Conservation (phyloP, 2,113 vertebrate genomes). For the Motacilla alba region DNA sequence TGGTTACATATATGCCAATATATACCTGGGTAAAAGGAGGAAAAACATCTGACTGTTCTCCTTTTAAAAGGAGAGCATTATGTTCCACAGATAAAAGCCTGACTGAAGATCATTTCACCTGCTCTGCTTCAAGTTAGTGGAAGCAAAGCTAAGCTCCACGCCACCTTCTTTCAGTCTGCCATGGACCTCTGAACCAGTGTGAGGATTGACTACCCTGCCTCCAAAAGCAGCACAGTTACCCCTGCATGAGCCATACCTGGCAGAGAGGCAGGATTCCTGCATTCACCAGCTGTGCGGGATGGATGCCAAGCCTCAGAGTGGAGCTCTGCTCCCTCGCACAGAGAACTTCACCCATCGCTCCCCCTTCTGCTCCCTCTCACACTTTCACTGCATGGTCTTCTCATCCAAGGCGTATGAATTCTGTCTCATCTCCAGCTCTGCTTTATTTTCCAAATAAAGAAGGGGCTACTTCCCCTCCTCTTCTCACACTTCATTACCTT, state of each 20-base stretch:
- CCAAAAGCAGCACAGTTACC: neutral
- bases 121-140: neutral
- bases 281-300: rapidly evolving
- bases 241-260: rapidly evolving
- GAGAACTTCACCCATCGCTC: neutral
- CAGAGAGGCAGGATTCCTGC: neutral
- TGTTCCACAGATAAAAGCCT: neutral
- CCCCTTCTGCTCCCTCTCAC: neutral
- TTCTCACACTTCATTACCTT: neutral
- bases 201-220: neutral
- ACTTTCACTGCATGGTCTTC: neutral
- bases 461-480: neutral
- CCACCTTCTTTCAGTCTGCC: neutral
- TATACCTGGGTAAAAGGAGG: neutral
- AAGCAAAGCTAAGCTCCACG: neutral
- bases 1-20: conserved; percentile 41
- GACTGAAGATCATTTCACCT: neutral
- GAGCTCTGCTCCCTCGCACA: neutral
- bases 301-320: neutral
- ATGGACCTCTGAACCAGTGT: neutral
- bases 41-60: neutral
- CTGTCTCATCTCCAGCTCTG: neutral
- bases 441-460: neutral
- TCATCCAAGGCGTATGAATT: rapidly evolving
- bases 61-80: neutral